These are phyloP conservation scores for Drosophila repletoides DNA, from an alignment of 1,140 invertebrate genomes.

Conservation along the genomic window DNA sequence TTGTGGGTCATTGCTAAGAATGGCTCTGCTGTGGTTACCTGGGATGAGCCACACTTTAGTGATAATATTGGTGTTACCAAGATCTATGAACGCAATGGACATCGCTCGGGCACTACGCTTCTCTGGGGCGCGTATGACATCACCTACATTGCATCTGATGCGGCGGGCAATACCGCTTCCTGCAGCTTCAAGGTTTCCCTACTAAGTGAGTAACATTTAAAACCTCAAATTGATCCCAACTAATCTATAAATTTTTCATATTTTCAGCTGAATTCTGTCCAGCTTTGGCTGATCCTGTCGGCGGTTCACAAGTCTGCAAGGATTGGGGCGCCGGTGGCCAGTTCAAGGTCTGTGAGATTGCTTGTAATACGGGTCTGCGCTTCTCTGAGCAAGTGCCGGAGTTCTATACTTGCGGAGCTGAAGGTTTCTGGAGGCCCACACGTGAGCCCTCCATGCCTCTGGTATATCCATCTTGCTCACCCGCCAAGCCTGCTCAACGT, in stretches of 20 bases:
- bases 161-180: constrained; percentile 93
- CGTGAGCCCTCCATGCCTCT: constrained; percentile 89
- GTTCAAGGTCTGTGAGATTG: constrained; percentile 94
- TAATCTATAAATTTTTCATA: not conserved
- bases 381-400: constrained; percentile 96
- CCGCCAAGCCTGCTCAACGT: constrained; percentile 92
- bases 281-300: constrained; percentile 91
- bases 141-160: constrained; percentile 96
- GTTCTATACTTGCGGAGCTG: constrained; percentile 97
- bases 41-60: constrained; percentile 96
- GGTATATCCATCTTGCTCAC: constrained; percentile 94
- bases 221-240: not conserved
- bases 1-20: constrained; percentile 96
- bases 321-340: constrained; percentile 98
- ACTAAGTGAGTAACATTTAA: constrained; percentile 86
- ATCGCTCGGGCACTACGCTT: constrained; percentile 94
- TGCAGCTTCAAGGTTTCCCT: constrained; percentile 97
- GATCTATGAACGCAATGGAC: constrained; percentile 92
- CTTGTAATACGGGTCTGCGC: constrained; percentile 91
- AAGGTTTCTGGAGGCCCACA: constrained; percentile 97
- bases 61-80: constrained; percentile 92
- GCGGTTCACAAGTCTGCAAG: constrained; percentile 94
- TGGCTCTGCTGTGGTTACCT: constrained; percentile 94
- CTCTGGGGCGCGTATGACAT: constrained; percentile 96
- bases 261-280: constrained; percentile 94